Evolutionary conservation across 2,888 invertebrate species (phyloP), one percentile per base, ranked within the genome.

Genomic region (Odontomyia ornata): DNA sequence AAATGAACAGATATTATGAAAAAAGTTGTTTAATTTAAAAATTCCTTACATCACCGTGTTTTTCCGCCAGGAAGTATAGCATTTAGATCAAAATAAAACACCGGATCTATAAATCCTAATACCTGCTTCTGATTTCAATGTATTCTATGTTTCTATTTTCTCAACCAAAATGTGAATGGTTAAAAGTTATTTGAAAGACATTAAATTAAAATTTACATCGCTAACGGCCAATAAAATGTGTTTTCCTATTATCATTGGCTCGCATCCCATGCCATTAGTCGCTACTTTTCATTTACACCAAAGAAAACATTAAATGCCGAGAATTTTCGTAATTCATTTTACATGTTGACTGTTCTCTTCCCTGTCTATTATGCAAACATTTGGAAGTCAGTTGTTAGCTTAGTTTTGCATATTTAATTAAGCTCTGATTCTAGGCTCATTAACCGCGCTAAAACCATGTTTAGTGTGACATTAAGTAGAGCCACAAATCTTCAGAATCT

Each of bases 351-450:
- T 18, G 47, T 21, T 47, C 5, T 15, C 46, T 46, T 46, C 15
- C 15, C 23, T 13, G 67, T 27, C 23, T 47, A 9, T 69, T 47
- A 69, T 23, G 25, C 69, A 69, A 65, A 46, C 47, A 25, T 69
- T 52, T 52, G 21, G 23, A 47, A 46, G 21, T 69, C 69, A 47
- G 46, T 0, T 3, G 43, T 43, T 46, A 43, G 43, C 21, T 69
- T 46, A 43, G 25, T 43, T 69, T 69, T 47, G 69, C 69, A 69
- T 69, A 46, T 69, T 69, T 69, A 69, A 69, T 69, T 69, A 25
- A 46, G 69, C 23, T 25, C 47, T 25, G n/a, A 69, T 46, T 11
- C n/a, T 46, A 46, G 46, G 46, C 30, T 73, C 73, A 73, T 73
- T 73, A 73, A 57, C 36, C 36, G 7, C 0, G 25, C 23, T 36